Base-by-base conservation (phyloP, 2,888 invertebrate genomes). In the Nineta flava region DNA sequence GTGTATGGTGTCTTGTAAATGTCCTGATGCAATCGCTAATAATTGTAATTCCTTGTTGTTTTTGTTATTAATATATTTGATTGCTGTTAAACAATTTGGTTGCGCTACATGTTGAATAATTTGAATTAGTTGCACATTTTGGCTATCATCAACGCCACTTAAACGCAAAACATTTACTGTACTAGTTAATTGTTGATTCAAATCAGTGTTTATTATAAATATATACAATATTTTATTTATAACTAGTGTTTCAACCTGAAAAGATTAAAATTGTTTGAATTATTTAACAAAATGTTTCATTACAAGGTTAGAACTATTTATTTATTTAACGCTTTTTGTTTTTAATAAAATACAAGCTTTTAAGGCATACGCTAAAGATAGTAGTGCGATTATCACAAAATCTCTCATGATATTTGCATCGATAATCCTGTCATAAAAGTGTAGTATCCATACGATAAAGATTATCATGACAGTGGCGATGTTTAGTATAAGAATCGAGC, bases 21-120 rank as follows among this genome's bases (percentile, higher is more conserved):
- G 59, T 15, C 62, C 60, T 17, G 61, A 63, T 9, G 61, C 61
- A 17, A 66, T 57, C 4, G 63, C 63, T 46, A 66, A 53, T 53
- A 61, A 65, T 47, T 58, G 53, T n/a, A 53, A 47, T 12, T 55
- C 54, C 12, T 59, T 55, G 48, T 60, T 58, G 9, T 54, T 46
- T 7, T 26, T 26, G 26, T 7, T 26, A 26, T 26, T 26, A 3
- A 7, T 26, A 26, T 26, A 26, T 5, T 26, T 26, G 32, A 59
- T 57, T 2, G 59, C 51, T 9, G 62, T 55, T 46, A 65, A 47
- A 50, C 60, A 60, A 48, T 57, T 59, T 3, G 64, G 61, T 19
- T 57, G 55, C 7, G 57, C 56, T 34, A 60, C 58, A 51, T 55
- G 57, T 19, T 64, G 54, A 9, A 53, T 56, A 2, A 46, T 17